Evolutionary conservation across 1,140 invertebrate species (phyloP).

Genomic region (Sitophilus oryzae): DNA sequence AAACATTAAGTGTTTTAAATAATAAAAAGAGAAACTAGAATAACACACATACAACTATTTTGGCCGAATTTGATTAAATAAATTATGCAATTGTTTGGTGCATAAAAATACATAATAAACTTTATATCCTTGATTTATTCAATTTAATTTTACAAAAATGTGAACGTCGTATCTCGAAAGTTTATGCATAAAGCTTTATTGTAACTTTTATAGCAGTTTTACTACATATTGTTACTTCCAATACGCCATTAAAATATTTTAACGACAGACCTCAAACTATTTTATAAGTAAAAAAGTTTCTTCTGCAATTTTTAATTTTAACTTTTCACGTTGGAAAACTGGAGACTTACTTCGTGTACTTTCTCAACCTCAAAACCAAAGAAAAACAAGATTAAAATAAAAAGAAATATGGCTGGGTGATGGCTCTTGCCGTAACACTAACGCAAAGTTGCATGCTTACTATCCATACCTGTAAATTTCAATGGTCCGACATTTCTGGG

Average conservation of each 20-base stretch:
- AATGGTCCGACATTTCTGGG: background rate
- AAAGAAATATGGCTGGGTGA: conserved; percentile 2
- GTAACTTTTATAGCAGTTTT: conserved; percentile 16
- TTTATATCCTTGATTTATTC: too few relatives aligned
- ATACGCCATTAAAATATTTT: conserved; percentile 19
- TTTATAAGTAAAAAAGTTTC: conserved; percentile 20
- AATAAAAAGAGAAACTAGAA: too few relatives aligned
- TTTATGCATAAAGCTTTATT: conserved; percentile 12
- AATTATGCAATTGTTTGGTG: too few relatives aligned
- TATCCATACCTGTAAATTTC: background rate
- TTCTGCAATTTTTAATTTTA: conserved; percentile 23
- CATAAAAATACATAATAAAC: too few relatives aligned
- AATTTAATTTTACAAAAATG: too few relatives aligned
- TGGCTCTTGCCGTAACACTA: background rate
- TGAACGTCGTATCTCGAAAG: conserved; percentile 11
- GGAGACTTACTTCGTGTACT: too few relatives aligned
- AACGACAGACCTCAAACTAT: conserved; percentile 21
- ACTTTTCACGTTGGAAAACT: conserved; percentile 8
- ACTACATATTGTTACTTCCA: conserved; percentile 21
- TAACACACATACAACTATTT: too few relatives aligned
- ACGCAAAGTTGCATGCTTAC: background rate
- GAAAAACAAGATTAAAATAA: conserved; percentile 12
- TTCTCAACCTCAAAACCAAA: too few relatives aligned
- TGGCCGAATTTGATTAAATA: too few relatives aligned
- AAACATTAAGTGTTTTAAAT: too few relatives aligned